Base-by-base conservation (phyloP, 2,797 vertebrate genomes). In the Tamandua tetradactyla region DNA sequence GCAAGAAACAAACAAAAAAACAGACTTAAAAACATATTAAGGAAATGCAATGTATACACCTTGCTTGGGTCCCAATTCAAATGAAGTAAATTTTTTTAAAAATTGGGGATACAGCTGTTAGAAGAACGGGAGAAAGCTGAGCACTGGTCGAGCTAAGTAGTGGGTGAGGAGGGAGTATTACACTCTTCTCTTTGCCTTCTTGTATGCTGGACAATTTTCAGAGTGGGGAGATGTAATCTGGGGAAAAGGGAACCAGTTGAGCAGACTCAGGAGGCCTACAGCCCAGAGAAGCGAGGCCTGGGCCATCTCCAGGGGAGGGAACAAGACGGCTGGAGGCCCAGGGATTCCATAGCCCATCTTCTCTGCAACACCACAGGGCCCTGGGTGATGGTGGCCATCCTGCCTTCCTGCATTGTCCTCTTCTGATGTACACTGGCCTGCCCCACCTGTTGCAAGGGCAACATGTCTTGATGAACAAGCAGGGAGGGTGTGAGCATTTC, bases 211-310 rank as follows among this genome's bases (percentile, higher is more conserved):
- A n/a, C 49, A 17, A 35, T 23, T 59, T 61, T 81, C 59, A 23
- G 47, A 44, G 55, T 25, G 59, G 37, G 59, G 75, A 49, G 47
- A 9, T 69, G 35, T 61, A 89, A 44, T 12, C 40, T 42, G 40
- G 4, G 40, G 40, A 40, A 42, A 3, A 23, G 32, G 55, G 23
- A 35, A 32, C 11, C 55, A 27, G 61, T n/a, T 18, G 32, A 81
- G 35, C 20, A 37, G 32, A 44, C 17, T 37, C 0, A 9, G 30
- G 57, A 66, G 25, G 74, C 57, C 47, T 10, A 0, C 0, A 0
- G 57, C 32, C 22, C 3, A 27, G 81, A 23, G 27, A 40, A 59
- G 40, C 15, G 17, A 30, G 49, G 37, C 37, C 55, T 57, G 61
- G 78, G 20, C 2, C 1, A 11, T n/a, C 49, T 27, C 20, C 0